These are phyloP conservation scores for Formica exsecta DNA, from an alignment of 1,140 invertebrate genomes.

Conservation along the genomic window DNA sequence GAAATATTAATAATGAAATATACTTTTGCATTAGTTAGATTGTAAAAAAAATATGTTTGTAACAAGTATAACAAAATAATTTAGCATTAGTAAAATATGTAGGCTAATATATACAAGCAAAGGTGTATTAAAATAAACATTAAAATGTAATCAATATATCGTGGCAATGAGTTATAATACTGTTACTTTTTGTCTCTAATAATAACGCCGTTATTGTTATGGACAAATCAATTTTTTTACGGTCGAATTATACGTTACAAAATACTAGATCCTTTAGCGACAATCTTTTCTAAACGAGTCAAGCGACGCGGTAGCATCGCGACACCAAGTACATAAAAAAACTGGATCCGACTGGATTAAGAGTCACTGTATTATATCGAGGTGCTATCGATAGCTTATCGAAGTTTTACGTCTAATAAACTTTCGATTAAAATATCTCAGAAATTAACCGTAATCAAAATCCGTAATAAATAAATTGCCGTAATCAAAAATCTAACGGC, in stretches of 20 bases:
- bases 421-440: no score
- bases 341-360: no score
- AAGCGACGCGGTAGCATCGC: no score
- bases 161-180: neutral
- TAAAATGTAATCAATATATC: neutral
- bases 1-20: neutral
- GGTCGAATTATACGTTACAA: no score
- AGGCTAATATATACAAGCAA: neutral
- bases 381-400: no score
- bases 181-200: constrained; percentile 3
- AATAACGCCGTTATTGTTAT: neutral
- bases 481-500: no score
- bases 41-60: neutral
- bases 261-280: neutral
- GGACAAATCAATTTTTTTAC: neutral
- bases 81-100: neutral
- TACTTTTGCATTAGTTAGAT: neutral
- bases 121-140: neutral
- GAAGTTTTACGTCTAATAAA: no score
- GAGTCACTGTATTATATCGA: no score
- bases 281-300: neutral
- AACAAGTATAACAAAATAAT: neutral
- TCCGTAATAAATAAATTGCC: no score
- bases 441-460: no score
- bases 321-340: no score